A percentile compares a stretch with the other conserved stretches of the same genome.
phyloP scores from a whole-genome alignment of 2,797 vertebrate species.

The Ara ararauna region DNA sequence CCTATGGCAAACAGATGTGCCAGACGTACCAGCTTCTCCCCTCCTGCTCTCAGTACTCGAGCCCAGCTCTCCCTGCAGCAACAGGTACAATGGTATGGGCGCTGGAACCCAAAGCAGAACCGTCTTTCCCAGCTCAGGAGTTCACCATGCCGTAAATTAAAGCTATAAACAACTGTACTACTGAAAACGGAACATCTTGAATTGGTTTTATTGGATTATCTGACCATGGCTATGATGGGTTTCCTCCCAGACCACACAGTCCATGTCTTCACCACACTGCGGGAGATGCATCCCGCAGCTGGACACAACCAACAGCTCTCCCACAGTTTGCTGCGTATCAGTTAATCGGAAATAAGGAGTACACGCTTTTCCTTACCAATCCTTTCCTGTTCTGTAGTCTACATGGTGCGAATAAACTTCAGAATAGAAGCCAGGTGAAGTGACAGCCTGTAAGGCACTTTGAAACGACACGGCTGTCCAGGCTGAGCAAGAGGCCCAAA shows the following conservation, averaged over 20 bases:
- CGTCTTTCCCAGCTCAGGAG: neutral
- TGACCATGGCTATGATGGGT: neutral
- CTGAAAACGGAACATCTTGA: conserved; percentile 34
- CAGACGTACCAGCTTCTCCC: neutral
- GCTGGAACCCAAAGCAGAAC: neutral
- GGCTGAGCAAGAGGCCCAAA: conserved; percentile 30
- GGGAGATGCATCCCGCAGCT: neutral
- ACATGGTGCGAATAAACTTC: conserved; percentile 49
- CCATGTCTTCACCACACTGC: neutral
- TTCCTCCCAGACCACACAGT: neutral
- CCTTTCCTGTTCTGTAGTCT: conserved; percentile 5
- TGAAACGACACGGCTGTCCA: conserved; percentile 51
- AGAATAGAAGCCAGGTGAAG: conserved; percentile 56
- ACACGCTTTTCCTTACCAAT: neutral
- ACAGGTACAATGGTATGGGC: neutral
- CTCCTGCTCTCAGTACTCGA: neutral
- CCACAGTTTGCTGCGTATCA: neutral
- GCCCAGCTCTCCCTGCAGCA: neutral
- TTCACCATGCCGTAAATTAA: neutral
- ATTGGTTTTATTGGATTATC: neutral
- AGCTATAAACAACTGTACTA: neutral
- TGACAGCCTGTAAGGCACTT: conserved; percentile 82
- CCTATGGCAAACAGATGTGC: neutral
- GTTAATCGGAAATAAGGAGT: conserved; percentile 1
- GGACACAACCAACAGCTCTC: neutral